Base-by-base conservation (phyloP, 2,113 vertebrate species). In the Hassar affinis region DNA sequence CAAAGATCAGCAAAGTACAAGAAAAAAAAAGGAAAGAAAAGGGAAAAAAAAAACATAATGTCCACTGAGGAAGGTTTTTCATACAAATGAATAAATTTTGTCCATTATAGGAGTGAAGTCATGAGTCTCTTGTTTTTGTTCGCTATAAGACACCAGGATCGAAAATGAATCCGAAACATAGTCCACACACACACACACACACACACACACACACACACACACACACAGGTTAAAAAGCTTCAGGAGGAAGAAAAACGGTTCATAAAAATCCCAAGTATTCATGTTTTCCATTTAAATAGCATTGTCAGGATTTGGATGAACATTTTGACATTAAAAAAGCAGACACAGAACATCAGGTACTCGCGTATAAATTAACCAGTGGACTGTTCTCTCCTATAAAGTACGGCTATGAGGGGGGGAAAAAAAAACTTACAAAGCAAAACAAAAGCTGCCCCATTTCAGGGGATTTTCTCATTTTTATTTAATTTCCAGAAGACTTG, bases 391-490 rank as follows among this genome's bases (percentile, higher is more conserved):
- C 87, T 90, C 87, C 64, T n/a, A 89, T 85, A 88, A 87, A 91
- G 83, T 75, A 66, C 89, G 89, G 88, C 88, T 89, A 90, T 83
- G 81, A 90, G 75, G 76, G 77, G 57, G 59, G 51, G 52, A 75
- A 85, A 47, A 82, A 82, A 27, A 57, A 87, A 85, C 90, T 78
- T 57, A 62, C 89, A 89, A 86, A 14, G 42, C 22, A 2, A 72
- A 45, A 74, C 15, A 49, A 82, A 85, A 91, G 81, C 81, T 81
- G 77, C 81, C 76, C 84, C 87, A 72, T 79, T 88, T 81, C 79
- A 89, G 90, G 84, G 90, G 85, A 56, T 49, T 79, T 56, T 61
- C 18, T 14, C 91, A 91, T 91, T 91, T n/a, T 93, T 86, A 90
- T 93, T 89, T 91, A 47, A 79, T 87, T 87, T 88, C 91, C 86